Evolutionary conservation across 1,140 invertebrate species (phyloP).

Genomic region (Pantala flavescens): DNA sequence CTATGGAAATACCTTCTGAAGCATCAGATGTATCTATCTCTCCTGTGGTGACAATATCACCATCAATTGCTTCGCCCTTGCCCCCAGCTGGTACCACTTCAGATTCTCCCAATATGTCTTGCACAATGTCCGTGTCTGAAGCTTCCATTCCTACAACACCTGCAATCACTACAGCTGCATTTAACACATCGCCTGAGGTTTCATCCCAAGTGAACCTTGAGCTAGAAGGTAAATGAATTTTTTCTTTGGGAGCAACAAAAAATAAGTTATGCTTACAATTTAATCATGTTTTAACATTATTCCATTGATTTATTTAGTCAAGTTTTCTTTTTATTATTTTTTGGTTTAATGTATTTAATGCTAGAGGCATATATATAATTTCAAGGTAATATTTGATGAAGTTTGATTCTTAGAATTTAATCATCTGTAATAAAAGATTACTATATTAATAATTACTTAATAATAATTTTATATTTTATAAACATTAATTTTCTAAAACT

Average conservation of each 20-base stretch:
- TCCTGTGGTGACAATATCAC: background rate
- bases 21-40: background rate
- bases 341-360: too few species aligned
- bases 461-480: too few species aligned
- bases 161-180: background rate
- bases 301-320: too few species aligned
- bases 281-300: too few species aligned
- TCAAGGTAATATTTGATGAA: too few species aligned
- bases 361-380: too few species aligned
- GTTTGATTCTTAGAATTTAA: too few species aligned
- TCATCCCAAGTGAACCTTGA: slow-evolving; percentile 37
- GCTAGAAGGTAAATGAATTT: slow-evolving; percentile 32
- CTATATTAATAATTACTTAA: too few species aligned
- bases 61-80: background rate
- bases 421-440: too few species aligned
- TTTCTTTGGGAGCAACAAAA: background rate
- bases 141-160: background rate
- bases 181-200: background rate
- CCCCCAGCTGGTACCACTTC: background rate
- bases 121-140: background rate
- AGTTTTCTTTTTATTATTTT: too few species aligned
- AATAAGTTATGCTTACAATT: too few species aligned
- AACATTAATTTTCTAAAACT: too few species aligned
- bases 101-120: background rate
- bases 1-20: background rate